Conservation (phyloP, 1,140 invertebrate species). For the Holcopasites calliopsidis region DNA sequence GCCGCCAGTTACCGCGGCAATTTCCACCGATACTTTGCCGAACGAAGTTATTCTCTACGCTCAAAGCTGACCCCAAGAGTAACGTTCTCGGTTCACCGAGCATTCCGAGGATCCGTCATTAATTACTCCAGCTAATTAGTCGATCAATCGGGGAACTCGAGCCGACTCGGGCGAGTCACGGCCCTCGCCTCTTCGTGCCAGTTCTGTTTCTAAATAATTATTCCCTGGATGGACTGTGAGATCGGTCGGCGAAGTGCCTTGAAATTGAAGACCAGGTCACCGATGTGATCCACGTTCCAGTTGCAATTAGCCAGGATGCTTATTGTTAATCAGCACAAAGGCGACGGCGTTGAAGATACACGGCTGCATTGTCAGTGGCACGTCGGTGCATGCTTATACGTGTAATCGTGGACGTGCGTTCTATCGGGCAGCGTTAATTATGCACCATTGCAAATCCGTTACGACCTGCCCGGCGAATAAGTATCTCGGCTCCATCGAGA, state of each 20-base stretch:
- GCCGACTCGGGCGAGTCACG: not conserved
- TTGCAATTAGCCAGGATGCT: conserved; percentile 25
- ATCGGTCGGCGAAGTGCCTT: not conserved
- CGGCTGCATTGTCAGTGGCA: not conserved
- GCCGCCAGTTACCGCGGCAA: conserved; percentile 38
- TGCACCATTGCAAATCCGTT: too few relatives aligned
- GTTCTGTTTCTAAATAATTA: not conserved
- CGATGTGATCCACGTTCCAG: not conserved
- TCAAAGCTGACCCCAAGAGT: conserved; percentile 45
- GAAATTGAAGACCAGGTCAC: not conserved
- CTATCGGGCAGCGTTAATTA: conserved; percentile 4
- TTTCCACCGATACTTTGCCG: conserved; percentile 53
- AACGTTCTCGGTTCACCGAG: conserved; percentile 32
- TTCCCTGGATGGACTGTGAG: too few relatives aligned
- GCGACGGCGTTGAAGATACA: not conserved
- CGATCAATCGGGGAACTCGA: not conserved
- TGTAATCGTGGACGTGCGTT: not conserved
- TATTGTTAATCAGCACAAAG: conserved; percentile 40
- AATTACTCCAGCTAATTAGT: conserved; percentile 1
- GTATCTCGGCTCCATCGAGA: too few relatives aligned
- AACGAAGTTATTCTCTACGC: conserved; percentile 38
- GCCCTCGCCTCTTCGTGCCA: too few relatives aligned
- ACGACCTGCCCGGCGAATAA: too few relatives aligned
- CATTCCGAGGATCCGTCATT: not conserved
- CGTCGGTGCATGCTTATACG: not conserved